Base-by-base conservation (phyloP, 2,888 invertebrate genomes). In the Leptura quadrifasciata region DNA sequence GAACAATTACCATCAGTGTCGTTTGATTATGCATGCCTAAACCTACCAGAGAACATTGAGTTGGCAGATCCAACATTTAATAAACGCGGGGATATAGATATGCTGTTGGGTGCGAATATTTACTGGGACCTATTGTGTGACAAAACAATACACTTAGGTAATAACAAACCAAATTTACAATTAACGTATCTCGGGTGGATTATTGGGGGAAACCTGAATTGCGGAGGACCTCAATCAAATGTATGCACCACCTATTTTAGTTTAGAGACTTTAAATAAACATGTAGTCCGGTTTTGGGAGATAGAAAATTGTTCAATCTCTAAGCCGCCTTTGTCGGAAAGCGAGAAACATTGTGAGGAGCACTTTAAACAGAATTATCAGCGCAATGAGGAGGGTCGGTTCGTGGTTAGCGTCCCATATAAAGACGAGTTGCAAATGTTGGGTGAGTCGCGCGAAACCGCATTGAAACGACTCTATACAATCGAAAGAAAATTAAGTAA, bases 51-150 rank as follows among this genome's bases (percentile, higher is more conserved):
- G 24, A 24, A 10, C 21, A 58, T 58, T 9, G 15, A 58, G n/a
- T n/a, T 58, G 5, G 58, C 58, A 4, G 24, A 58, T 15, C 58
- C 58, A 24, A 24, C 24, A 24, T 58, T 58, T 24, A 58, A 58
- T n/a, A n/a, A 58, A n/a, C n/a, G n/a, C n/a, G n/a, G n/a, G n/a
- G n/a, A n/a, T n/a, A n/a, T n/a, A n/a, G n/a, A n/a, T n/a, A 15
- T 24, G 58, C 58, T n/a, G n/a, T n/a, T n/a, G n/a, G 58, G 58
- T 58, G 58, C 58, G 1, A 58, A 58, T 24, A 58, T 58, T 58
- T 58, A 58, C 35, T 39, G 35, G 35, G 35, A 39, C 35, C 35
- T 39, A 10, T 9, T 39, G 5, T 39, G 35, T 39, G 35, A 39
- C 10, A 39, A 39, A 39, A 39, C 6, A 6, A 39, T 39, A 39